Percentiles rank a stretch among this genome's conserved stretches.
phyloP scores from a whole-genome alignment of 2,888 invertebrate species.

The Pollenia amentaria region DNA sequence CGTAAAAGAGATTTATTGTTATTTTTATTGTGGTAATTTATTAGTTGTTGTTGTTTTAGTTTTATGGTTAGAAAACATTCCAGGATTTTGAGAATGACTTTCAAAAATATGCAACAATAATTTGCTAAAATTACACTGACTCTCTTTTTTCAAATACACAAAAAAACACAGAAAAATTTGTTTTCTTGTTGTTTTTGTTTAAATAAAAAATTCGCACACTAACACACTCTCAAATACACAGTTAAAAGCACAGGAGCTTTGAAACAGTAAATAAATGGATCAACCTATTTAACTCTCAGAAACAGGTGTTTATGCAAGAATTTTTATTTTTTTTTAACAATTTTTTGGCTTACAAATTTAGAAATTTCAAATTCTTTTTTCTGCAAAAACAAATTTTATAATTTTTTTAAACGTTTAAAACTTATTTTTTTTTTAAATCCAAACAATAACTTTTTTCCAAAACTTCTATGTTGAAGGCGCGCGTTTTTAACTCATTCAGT shows the following conservation, averaged over 20 bases:
- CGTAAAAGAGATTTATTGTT: slow-evolving; percentile 28
- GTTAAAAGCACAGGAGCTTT: slow-evolving; percentile 23
- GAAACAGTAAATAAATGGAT: background rate
- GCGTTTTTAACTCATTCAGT: slow-evolving; percentile 81
- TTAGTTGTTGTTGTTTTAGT: background rate
- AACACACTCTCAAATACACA: background rate
- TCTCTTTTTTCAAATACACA: slow-evolving; percentile 19
- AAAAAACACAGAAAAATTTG: background rate
- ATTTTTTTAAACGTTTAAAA: slow-evolving; percentile 5
- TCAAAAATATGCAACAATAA: slow-evolving; percentile 50
- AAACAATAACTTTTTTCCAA: slow-evolving; percentile 19
- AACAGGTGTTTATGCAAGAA: slow-evolving; percentile 12
- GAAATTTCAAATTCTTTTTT: background rate
- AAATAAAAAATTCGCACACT: slow-evolving; percentile 27
- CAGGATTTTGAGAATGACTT: slow-evolving; percentile 28
- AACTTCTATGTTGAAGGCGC: slow-evolving; percentile 68
- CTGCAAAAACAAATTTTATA: background rate
- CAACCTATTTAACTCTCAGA: background rate
- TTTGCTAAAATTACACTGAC: background rate
- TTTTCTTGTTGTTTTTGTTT: slow-evolving; percentile 4
- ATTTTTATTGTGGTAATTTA: slow-evolving; percentile 6
- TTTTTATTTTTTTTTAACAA: background rate
- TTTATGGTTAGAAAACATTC: slow-evolving; percentile 24
- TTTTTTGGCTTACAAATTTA: background rate
- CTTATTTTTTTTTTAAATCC: slow-evolving; percentile 11